phyloP scores from a whole-genome alignment of 1,140 invertebrate species.

The Ladona fulva region DNA sequence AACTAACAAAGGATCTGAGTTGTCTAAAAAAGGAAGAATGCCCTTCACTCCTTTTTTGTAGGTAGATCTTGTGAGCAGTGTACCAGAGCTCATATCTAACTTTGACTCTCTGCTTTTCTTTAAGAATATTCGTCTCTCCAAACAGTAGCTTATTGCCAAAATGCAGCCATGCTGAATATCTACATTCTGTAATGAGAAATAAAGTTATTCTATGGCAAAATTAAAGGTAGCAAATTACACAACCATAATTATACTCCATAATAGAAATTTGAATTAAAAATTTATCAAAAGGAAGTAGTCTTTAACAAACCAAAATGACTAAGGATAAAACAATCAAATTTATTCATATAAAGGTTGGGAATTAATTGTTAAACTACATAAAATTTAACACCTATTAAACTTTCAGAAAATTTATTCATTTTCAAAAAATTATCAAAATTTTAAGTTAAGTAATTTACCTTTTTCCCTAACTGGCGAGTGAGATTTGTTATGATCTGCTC shows the following conservation, averaged over 20 bases:
- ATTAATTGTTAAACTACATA: too few species aligned
- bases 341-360: too few species aligned
- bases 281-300: too few species aligned
- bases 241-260: too few species aligned
- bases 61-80: slow-evolving; percentile 37
- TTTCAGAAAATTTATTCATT: too few species aligned
- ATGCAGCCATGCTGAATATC: slow-evolving; percentile 67
- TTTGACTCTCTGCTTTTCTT: slow-evolving; percentile 32
- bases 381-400: too few species aligned
- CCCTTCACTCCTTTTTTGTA: slow-evolving; percentile 43
- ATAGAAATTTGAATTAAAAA: too few species aligned
- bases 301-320: too few species aligned
- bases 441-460: background rate
- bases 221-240: background rate
- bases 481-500: slow-evolving; percentile 29
- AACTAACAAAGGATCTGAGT: slow-evolving; percentile 45
- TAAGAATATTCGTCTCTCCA: slow-evolving; percentile 51
- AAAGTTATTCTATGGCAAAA: too few species aligned
- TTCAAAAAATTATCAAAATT: too few species aligned
- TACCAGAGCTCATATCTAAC: slow-evolving; percentile 24
- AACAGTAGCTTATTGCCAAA: slow-evolving; percentile 52
- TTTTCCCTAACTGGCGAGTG: slow-evolving; percentile 32
- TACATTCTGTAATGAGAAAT: slow-evolving; percentile 34
- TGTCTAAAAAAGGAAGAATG: slow-evolving; percentile 48
- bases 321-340: too few species aligned